Evolutionary conservation across 2,888 invertebrate genomes (phyloP), one percentile per base, ranked within the genome.

Genomic region (Phragmatobia fuliginosa): DNA sequence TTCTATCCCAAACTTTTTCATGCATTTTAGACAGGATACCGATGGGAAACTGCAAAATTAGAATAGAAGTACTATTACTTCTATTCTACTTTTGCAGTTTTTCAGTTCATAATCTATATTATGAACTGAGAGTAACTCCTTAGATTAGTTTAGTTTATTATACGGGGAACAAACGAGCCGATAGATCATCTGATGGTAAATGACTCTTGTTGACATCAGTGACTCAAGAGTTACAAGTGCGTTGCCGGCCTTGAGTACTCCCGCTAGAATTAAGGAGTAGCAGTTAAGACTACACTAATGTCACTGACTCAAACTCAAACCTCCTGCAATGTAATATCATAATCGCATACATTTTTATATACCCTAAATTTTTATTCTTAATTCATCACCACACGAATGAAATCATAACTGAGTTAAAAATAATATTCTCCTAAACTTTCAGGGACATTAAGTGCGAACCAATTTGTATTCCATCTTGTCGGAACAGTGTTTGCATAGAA

Each of bases 401-500:
- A n/a, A 49, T 2, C 10, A n/a, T 49, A 49, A 49, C 6, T 8
- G 10, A n/a, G n/a, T n/a, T 14, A n/a, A 8, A 52, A n/a, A 11
- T 25, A 52, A 52, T 28, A 28, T 16, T 1, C 16, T 2, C 14
- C 28, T 56, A 7, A 49, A 33, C 10, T 64, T 64, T 33, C 63
- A 64, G 63, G 1, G 25, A 49, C 2, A 32, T 64, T 18, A 14
- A 8, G 6, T 68, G 68, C 10, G 0, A 21, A 2, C 60, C 68
- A 21, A 31, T 18, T 32, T 68, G 64, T 52, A 2, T 36, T 21
- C 31, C 85, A 10, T 67, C 75, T 1, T 91, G 92, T 68, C 72
- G 16, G 33, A 86, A 89, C 61, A 86, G 87, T 3, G 31, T 68
- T 33, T 90, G 90, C 41, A 45, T 31, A 8, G 65, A 69, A 2